phyloP scores from a whole-genome alignment of 2,797 vertebrate species.

The Prunella strophiata region DNA sequence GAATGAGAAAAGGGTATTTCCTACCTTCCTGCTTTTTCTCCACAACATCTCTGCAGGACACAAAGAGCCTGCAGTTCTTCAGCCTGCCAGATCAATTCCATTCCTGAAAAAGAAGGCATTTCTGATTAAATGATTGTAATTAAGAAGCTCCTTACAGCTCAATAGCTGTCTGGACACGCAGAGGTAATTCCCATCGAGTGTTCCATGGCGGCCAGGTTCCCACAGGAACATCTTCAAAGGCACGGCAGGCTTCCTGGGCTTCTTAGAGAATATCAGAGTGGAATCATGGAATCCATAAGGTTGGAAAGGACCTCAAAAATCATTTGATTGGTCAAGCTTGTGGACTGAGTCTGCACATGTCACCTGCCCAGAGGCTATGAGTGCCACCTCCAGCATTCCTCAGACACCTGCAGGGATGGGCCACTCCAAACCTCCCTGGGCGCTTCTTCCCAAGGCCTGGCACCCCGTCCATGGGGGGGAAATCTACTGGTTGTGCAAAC shows the following conservation, averaged over 20 bases:
- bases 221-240: not conserved
- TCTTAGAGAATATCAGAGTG: not conserved
- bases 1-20: constrained; percentile 12
- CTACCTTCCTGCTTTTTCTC: constrained; percentile 15
- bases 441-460: not conserved
- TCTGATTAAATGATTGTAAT: constrained; percentile 34
- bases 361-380: not conserved
- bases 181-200: constrained; percentile 1
- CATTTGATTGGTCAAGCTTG: fast-evolving
- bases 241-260: not conserved
- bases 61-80: not conserved
- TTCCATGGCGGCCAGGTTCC: not conserved
- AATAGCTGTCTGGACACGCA: not conserved
- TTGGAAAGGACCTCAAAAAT: not conserved
- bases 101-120: constrained; percentile 28
- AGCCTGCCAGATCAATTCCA: constrained; percentile 28
- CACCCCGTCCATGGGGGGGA: not conserved
- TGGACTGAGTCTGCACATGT: fast-evolving
- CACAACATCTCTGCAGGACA: not conserved
- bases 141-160: not conserved
- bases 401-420: not conserved
- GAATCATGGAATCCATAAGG: not conserved
- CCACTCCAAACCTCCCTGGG: not conserved
- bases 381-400: not conserved
- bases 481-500: fast-evolving